Percentiles rank a stretch among this genome's conserved stretches.
phyloP scores from a whole-genome alignment of 1,140 invertebrate genomes.

The Drosophila funebris region DNA sequence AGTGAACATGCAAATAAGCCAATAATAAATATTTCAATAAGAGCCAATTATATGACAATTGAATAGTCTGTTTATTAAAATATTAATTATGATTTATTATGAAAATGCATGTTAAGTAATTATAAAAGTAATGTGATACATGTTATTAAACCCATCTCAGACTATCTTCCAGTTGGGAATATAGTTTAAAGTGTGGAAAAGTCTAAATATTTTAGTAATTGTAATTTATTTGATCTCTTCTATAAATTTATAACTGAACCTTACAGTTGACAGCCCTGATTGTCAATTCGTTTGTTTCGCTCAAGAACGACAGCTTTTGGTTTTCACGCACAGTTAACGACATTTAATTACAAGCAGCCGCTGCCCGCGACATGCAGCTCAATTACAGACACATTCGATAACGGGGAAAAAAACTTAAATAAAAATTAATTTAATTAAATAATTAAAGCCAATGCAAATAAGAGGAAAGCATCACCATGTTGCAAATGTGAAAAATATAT shows the following conservation, averaged over 20 bases:
- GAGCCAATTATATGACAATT: not conserved
- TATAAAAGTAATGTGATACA: no score
- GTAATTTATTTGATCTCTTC: not conserved
- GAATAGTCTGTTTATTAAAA: not conserved
- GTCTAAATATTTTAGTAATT: no score
- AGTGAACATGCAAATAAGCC: conserved; percentile 5
- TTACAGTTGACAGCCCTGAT: not conserved
- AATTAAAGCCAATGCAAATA: conserved; percentile 46
- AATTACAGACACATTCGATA: conserved; percentile 46
- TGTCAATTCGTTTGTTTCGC: not conserved
- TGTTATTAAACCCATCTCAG: no score
- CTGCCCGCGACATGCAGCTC: conserved; percentile 43
- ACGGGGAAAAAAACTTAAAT: not conserved
- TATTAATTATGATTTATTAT: conserved; percentile 14
- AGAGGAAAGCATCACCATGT: not conserved
- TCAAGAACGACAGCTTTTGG: conserved; percentile 12
- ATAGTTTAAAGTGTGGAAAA: no score
- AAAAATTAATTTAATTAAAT: conserved; percentile 55
- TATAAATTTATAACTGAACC: not conserved
- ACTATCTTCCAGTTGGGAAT: no score
- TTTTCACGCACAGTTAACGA: conserved; percentile 24
- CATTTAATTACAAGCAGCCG: conserved; percentile 50
- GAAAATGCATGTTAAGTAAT: not conserved
- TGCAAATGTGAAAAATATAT: not conserved
- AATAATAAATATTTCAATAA: conserved; percentile 5